Conservation (phyloP, 2,888 invertebrate species). For the Hetaerina titia region DNA sequence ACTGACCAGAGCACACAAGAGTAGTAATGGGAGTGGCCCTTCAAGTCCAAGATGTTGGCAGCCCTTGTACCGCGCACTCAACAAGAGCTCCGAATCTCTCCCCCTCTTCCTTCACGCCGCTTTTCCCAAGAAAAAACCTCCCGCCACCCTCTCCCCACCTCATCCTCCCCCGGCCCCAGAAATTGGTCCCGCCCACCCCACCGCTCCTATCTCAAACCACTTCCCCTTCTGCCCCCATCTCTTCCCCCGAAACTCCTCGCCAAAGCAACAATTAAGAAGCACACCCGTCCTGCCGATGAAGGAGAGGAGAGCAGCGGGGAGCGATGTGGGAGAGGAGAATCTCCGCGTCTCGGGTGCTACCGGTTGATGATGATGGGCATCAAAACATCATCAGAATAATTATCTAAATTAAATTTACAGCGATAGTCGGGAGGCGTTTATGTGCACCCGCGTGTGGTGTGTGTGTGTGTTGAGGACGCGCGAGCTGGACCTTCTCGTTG, state of each 20-base stretch:
- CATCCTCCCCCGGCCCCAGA: background rate
- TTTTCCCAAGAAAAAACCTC: background rate
- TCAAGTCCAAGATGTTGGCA: too few relatives aligned
- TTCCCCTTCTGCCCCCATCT: background rate
- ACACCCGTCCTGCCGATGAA: background rate
- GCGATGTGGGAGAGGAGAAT: background rate
- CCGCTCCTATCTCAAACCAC: background rate
- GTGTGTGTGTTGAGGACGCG: conserved; percentile 12
- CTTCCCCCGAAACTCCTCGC: background rate
- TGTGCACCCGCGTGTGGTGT: background rate
- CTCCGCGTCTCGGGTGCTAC: conserved; percentile 46
- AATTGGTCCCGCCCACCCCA: conserved; percentile 47
- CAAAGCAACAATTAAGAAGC: conserved; percentile 54
- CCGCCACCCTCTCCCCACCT: background rate
- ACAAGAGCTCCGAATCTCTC: background rate
- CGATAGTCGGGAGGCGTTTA: conserved; percentile 57
- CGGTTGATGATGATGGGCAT: conserved; percentile 63
- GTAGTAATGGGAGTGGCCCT: too few relatives aligned
- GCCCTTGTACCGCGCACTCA: background rate
- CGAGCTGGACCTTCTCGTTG: too few relatives aligned
- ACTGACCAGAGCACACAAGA: too few relatives aligned
- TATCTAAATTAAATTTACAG: conserved; percentile 66
- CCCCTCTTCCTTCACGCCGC: background rate
- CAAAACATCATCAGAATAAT: conserved; percentile 65
- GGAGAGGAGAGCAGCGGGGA: background rate